Base-by-base conservation (phyloP, 1,140 invertebrate genomes). In the Battus philenor region DNA sequence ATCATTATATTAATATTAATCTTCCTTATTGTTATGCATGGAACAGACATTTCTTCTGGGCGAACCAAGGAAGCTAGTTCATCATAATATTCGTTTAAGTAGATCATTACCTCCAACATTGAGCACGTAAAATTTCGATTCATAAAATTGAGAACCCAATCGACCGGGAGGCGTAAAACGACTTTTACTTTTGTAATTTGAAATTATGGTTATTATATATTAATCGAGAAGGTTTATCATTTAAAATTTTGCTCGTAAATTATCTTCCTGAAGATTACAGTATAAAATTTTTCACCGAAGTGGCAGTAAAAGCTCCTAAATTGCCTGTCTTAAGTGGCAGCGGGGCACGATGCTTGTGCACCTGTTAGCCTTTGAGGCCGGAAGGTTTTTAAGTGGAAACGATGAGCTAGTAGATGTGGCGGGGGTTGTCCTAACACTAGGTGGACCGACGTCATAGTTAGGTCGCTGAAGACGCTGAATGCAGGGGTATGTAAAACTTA, bases 71-170 rank as follows among this genome's bases (percentile, higher is more conserved):
- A 47, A 48, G 44, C 41, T 44, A 59, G 49, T 53, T 57, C 27
- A 32, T 62, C 44, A 60, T 61, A 54, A 48, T 51, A 32, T 47
- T 59, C 31, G 47, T 39, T 60, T 63, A 60, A 68, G 51, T 61
- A 44, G 44, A 47, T 60, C 57, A 44, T 67, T 60, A 57, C 24
- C 29, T 58, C 53, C 51, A 61, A 59, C 54, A 58, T 51, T 57
- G 66, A 67, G 33, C 69, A 75, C 71, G 68, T 67, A 63, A 68
- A 66, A 62, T 20, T 41, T 16, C 59, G 54, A 72, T 75, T 72
- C 62, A 65, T 75, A 70, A 75, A 66, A 62, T 61, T 62, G 64
- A 68, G 67, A 60, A 61, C 70, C 54, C 62, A 59, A 45, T 55
- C 60, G 47, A 57, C 49, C 48, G 52, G 56, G 68, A 70, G 62